Evolutionary conservation across 1,140 invertebrate genomes (phyloP).

Genomic region (Limonius californicus): DNA sequence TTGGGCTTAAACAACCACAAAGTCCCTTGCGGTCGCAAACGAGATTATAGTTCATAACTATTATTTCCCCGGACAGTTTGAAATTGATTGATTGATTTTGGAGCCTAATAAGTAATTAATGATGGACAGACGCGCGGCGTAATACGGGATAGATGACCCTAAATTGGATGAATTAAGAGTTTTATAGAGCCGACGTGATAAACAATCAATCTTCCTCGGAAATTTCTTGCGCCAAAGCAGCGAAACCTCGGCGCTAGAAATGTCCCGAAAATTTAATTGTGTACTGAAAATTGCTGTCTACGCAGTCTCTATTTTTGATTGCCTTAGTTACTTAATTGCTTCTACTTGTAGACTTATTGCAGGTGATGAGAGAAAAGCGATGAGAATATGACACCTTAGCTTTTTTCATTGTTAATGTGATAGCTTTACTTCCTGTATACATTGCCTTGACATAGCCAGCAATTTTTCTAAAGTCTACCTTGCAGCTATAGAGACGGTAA

Average conservation of each 20-base stretch:
- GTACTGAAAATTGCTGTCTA: too few relatives aligned
- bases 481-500: too few relatives aligned
- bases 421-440: too few relatives aligned
- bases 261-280: too few relatives aligned
- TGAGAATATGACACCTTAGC: too few relatives aligned
- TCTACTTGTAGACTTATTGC: too few relatives aligned
- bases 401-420: too few relatives aligned
- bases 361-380: too few relatives aligned
- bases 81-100: conserved; percentile 18
- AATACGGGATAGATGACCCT: conserved; percentile 7
- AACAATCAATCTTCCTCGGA: not conserved
- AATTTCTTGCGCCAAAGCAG: conserved; percentile 4
- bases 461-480: too few relatives aligned
- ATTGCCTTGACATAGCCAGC: too few relatives aligned
- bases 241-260: not conserved
- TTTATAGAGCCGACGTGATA: not conserved
- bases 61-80: conserved; percentile 12
- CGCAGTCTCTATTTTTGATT: too few relatives aligned
- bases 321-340: too few relatives aligned
- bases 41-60: conserved; percentile 10
- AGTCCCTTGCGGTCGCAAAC: not conserved
- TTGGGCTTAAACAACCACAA: not conserved
- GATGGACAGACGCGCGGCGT: not conserved
- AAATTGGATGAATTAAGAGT: conserved; percentile 7
- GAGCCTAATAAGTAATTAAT: conserved; percentile 7